Percentiles rank a stretch among this genome's conserved stretches.
phyloP scores from a whole-genome alignment of 2,113 vertebrate genomes.

The Halichoeres trimaculatus region DNA sequence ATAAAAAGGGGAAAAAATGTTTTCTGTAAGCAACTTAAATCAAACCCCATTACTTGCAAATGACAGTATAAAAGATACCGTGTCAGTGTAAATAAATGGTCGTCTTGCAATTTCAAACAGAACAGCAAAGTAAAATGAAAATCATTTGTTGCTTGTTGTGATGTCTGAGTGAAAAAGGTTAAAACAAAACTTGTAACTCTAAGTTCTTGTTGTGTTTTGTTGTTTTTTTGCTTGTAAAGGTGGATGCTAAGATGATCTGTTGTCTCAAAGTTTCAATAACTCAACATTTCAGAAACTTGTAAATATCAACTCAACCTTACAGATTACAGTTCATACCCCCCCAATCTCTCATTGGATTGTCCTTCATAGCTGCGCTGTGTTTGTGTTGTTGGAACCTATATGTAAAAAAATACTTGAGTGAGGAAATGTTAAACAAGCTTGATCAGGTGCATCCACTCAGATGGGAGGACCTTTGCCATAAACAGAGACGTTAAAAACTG shows the following conservation, averaged over 20 bases:
- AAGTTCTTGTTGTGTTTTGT: neutral
- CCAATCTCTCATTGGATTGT: constrained; percentile 21
- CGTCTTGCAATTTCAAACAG: neutral
- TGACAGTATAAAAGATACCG: neutral
- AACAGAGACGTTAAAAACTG: neutral
- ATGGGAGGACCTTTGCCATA: constrained; percentile 6
- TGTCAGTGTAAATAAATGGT: neutral
- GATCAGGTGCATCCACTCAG: constrained; percentile 28
- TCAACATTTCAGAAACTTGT: constrained; percentile 39
- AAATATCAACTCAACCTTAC: constrained; percentile 12
- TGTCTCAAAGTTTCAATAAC: too few relatives aligned
- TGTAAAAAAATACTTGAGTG: constrained; percentile 25
- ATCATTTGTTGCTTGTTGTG: neutral
- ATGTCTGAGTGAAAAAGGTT: neutral
- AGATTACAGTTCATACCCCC: constrained; percentile 10
- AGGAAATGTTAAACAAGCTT: constrained; percentile 36
- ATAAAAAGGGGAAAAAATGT: neutral
- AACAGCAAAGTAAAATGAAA: neutral
- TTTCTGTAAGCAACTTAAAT: neutral
- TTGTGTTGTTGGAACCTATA: constrained; percentile 19
- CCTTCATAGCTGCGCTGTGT: constrained; percentile 16
- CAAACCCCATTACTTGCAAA: neutral
- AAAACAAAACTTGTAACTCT: neutral
- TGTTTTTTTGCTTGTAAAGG: neutral
- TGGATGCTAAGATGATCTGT: neutral